phyloP scores from a whole-genome alignment of 2,113 vertebrate species.

The Globicephala melas region DNA sequence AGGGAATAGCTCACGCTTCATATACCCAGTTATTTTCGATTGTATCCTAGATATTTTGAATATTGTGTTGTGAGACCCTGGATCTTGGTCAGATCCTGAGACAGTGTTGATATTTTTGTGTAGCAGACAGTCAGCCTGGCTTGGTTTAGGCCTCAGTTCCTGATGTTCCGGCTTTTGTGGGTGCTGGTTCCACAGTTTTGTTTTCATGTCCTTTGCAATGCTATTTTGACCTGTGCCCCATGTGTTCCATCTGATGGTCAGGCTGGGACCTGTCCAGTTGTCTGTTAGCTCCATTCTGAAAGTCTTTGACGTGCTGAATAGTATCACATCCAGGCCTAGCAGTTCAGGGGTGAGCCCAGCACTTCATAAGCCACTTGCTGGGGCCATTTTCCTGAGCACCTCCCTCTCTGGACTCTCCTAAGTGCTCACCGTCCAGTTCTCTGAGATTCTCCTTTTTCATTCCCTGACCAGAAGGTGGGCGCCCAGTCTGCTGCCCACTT shows the following conservation, averaged over 20 bases:
- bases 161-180: not conserved
- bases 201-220: not conserved
- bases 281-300: not conserved
- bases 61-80: not conserved
- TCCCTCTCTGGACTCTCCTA: not conserved
- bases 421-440: not conserved
- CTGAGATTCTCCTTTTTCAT: not conserved
- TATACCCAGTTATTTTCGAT: not conserved
- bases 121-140: not conserved
- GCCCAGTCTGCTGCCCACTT: not conserved
- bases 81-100: not conserved
- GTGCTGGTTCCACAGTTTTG: not conserved
- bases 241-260: rapidly evolving
- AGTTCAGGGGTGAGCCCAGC: not conserved
- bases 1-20: not conserved
- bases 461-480: not conserved
- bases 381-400: rapidly evolving
- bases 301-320: not conserved
- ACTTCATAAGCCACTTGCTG: not conserved
- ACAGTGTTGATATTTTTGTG: not conserved
- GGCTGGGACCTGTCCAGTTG: no score
- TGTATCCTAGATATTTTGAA: not conserved
- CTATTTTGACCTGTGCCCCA: rapidly evolving
- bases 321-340: no score
- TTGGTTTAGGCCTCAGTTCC: not conserved